These are phyloP conservation scores for Callyntrura sp. DNA, from an alignment of 2,888 invertebrate genomes.

Conservation along the genomic window DNA sequence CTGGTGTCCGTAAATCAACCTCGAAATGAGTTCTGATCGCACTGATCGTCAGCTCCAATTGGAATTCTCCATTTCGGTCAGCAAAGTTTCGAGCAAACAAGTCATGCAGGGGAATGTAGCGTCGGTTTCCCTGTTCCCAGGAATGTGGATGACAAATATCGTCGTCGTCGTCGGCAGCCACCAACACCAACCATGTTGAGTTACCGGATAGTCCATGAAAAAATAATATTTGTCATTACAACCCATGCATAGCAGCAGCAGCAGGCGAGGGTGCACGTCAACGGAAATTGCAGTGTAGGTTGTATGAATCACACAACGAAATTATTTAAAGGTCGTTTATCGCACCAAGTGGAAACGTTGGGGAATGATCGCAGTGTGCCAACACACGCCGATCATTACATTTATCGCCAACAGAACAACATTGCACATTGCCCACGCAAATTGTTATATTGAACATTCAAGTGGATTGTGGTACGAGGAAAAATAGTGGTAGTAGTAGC, in stretches of 20 bases:
- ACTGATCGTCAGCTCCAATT: conserved; percentile 92
- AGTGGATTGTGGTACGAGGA: neutral
- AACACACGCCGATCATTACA: conserved; percentile 37
- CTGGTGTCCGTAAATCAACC: conserved; percentile 89
- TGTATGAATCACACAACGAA: neutral
- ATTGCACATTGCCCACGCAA: conserved; percentile 44
- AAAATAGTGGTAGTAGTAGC: neutral
- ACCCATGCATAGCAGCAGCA: neutral
- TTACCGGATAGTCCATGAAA: neutral
- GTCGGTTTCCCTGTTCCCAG: conserved; percentile 89
- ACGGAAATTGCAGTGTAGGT: neutral
- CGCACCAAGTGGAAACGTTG: conserved; percentile 1
- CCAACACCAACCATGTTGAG: conserved; percentile 48
- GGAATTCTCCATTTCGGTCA: conserved; percentile 92
- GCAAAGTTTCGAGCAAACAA: conserved; percentile 90
- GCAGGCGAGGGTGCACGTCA: too few species aligned
- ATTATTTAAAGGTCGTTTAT: neutral
- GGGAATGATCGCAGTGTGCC: neutral
- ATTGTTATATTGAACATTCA: neutral
- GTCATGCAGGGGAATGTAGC: conserved; percentile 90
- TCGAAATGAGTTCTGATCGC: conserved; percentile 91
- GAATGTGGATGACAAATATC: conserved; percentile 83
- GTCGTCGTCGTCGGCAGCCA: too few species aligned
- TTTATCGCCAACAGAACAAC: neutral
- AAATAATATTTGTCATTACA: conserved; percentile 41